Base-by-base conservation (phyloP, 1,140 invertebrate genomes). In the Stenopsyche tienmushanensis region DNA sequence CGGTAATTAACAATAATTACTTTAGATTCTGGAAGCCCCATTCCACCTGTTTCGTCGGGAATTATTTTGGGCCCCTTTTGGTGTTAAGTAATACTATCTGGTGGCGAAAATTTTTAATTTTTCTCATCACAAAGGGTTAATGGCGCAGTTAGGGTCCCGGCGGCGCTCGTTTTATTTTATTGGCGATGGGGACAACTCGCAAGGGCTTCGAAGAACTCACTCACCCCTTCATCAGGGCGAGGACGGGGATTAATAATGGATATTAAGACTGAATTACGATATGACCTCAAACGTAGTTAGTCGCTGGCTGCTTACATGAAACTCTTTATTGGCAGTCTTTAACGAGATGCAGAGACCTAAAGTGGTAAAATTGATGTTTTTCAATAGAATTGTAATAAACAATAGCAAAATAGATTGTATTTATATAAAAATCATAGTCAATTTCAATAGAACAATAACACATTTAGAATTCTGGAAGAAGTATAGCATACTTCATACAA, bases 251-350 rank as follows among this genome's bases (percentile, higher is more conserved):
- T 71, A 70, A 71, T 71, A 71, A 71, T 65, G 69, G 69, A 71
- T 71, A 71, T 71, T 71, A 71, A 71, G 69, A 65, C 65, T 71
- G 59, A 71, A 64, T 71, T 71, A 71, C 69, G 69, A 71, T 71
- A 71, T 71, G 69, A 67, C 65, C 69, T 71, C 69, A 64, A 67
- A 67, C 65, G 65, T 63, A 65, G 57, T 65, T 69, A 69, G 64
- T 63, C 53, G 63, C 62, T 52, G 58, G 50, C 18, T 52, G 58
- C 41, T 59, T 49, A 50, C 62, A 64, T 54, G 53, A 54, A 68
- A 68, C 57, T 41, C 60, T 58, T 62, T 67, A 63, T 58, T 59
- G 57, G 57, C 44, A 47, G 57, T 13, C 29, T 13, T n/a, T n/a
- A n/a, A n/a, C n/a, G n/a, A n/a, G n/a, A n/a, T n/a, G n/a, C n/a